Evolutionary conservation across 2,113 vertebrate species (phyloP), one percentile per base, ranked within the genome.

Genomic region (Corydoras maculifer): DNA sequence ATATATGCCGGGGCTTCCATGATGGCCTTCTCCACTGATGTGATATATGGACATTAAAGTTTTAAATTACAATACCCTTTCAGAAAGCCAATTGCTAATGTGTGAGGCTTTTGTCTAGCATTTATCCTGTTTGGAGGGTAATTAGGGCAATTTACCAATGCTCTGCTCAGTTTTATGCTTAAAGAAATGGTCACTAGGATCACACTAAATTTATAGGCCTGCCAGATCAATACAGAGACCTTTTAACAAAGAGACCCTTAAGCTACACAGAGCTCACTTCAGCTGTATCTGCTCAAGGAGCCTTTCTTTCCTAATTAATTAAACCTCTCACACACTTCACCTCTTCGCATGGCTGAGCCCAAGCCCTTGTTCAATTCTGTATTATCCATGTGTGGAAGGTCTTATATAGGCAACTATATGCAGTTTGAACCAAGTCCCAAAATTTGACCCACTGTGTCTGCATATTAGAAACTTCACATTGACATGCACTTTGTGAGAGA

Each of bases 141-240:
- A 79, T 79, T 79, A 79, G 64, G 62, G 70, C 65, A 58, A 69
- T 79, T 79, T 68, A 60, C 18, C 18, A 25, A 25, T 25, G 51
- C 62, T 35, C 61, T 73, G 63, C 62, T 58, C 66, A 69, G 57
- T 69, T 68, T 57, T 53, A 68, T 65, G 64, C 73, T 63, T 68
- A 73, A 79, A 48, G 35, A 49, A 77, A 75, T 66, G 73, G 74
- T 73, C 74, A 70, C 68, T 75, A 53, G 58, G 62, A 69, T 59
- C 73, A 11, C 18, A 25, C 65, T 70, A 66, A 79, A 75, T 76
- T 73, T 76, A 73, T 73, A 66, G 59, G 32, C 72, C 66, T 68
- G 31, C 74, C 58, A 58, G 65, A 79, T 79, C 77, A 51, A 79
- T 79, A 70, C 43, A 18, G 64, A 73, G 77, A 79, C 77, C 73